These are phyloP conservation scores for Agelaius phoeniceus DNA, from an alignment of 2,113 vertebrate genomes.

Conservation along the genomic window DNA sequence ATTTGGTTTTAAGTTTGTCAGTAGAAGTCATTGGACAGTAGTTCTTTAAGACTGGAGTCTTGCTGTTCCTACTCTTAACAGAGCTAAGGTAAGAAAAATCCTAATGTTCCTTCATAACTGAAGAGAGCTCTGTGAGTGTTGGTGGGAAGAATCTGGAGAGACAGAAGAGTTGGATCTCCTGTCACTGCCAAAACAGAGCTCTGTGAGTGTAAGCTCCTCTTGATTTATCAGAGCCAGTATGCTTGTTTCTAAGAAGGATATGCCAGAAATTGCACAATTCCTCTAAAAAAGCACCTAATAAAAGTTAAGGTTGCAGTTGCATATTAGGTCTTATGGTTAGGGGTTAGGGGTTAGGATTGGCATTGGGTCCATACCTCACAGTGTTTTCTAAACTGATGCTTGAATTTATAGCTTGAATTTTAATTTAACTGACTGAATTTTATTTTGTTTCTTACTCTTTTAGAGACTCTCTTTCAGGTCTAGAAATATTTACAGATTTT, in stretches of 20 bases:
- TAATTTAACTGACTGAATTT: neutral
- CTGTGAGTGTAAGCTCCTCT: neutral
- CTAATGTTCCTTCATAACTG: neutral
- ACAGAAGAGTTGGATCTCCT: neutral
- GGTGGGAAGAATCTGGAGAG: neutral
- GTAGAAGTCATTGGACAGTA: neutral
- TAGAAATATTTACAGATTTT: neutral
- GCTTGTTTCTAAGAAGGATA: neutral
- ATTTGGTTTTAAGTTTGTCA: neutral
- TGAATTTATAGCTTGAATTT: neutral
- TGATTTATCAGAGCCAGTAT: neutral
- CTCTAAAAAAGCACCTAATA: neutral
- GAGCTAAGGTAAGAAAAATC: neutral
- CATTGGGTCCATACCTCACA: rapidly evolving
- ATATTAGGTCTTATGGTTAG: neutral
- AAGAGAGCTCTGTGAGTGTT: neutral
- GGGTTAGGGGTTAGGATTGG: neutral
- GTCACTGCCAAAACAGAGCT: neutral
- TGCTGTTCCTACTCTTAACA: neutral
- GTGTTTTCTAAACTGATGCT: neutral
- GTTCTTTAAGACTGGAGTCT: neutral
- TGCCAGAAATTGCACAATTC: neutral
- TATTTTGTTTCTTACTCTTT: neutral
- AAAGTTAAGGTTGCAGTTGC: neutral
- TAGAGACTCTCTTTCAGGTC: neutral